phyloP scores from a whole-genome alignment of 2,888 invertebrate genomes.

The Caenorhabditis uteleia region DNA sequence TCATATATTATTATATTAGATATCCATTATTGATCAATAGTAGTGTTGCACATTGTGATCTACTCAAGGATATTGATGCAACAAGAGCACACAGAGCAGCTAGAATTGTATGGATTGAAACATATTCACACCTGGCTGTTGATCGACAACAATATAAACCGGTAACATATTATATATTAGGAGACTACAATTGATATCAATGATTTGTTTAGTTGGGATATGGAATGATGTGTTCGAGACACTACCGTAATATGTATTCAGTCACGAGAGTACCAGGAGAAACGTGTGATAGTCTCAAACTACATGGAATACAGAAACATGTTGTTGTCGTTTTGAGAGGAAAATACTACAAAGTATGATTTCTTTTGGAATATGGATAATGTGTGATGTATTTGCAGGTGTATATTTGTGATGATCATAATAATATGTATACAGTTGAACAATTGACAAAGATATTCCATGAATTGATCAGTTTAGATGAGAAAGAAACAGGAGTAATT shows the following conservation, averaged over 20 bases:
- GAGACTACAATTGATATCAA: background rate
- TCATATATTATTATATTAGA: too few species aligned
- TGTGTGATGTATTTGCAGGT: too few species aligned
- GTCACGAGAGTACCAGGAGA: conserved; percentile 55
- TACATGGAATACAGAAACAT: conserved; percentile 53
- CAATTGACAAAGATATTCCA: conserved; percentile 45
- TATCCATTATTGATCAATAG: conserved; percentile 61
- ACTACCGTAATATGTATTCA: conserved; percentile 63
- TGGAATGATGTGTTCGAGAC: conserved; percentile 60
- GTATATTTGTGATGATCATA: conserved; percentile 51
- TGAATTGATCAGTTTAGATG: conserved; percentile 52
- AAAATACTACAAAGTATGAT: conserved; percentile 56
- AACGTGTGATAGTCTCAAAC: conserved; percentile 47
- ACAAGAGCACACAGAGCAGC: conserved; percentile 58
- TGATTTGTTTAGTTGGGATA: conserved; percentile 45
- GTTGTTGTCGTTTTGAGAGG: conserved; percentile 52
- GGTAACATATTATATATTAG: too few species aligned
- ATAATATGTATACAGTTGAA: conserved; percentile 41
- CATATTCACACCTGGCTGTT: conserved; percentile 56
- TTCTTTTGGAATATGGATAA: too few species aligned
- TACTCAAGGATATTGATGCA: conserved; percentile 41
- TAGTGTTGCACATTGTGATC: conserved; percentile 59
- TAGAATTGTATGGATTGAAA: conserved; percentile 58
- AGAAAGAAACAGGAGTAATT: conserved; percentile 40
- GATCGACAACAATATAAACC: conserved; percentile 56